These are phyloP conservation scores for Brachionichthys hirsutus DNA, from an alignment of 2,113 vertebrate species.

Conservation along the genomic window DNA sequence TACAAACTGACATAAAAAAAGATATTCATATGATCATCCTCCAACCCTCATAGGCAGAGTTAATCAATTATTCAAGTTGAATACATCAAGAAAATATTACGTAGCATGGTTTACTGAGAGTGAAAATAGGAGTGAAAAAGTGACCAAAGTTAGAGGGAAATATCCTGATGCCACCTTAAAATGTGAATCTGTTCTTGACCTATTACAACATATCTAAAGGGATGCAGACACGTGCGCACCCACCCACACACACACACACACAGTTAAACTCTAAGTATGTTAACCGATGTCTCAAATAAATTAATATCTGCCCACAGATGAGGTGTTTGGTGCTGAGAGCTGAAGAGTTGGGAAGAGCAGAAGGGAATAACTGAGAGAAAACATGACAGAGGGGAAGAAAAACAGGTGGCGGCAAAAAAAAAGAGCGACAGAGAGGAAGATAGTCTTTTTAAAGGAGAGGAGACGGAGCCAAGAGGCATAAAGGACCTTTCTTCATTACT, in stretches of 20 bases:
- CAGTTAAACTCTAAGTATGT: too few relatives aligned
- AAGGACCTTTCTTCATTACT: slow-evolving; percentile 39
- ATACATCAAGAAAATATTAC: slow-evolving; percentile 7
- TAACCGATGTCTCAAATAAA: slow-evolving; percentile 35
- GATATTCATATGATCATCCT: too few relatives aligned
- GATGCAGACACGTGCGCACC: too few relatives aligned
- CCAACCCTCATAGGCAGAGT: too few relatives aligned
- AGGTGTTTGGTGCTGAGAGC: slow-evolving; percentile 13
- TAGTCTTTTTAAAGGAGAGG: slow-evolving; percentile 5
- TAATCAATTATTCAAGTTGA: slow-evolving; percentile 39
- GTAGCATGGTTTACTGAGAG: not conserved
- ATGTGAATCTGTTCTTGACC: slow-evolving; percentile 59
- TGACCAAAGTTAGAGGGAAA: too few relatives aligned
- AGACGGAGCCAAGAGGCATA: slow-evolving; percentile 33
- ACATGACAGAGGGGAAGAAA: slow-evolving; percentile 6
- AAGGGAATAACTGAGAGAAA: slow-evolving; percentile 4
- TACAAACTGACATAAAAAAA: too few relatives aligned
- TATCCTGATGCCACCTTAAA: slow-evolving; percentile 42
- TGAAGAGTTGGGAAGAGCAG: slow-evolving; percentile 16
- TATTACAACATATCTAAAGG: slow-evolving; percentile 50
- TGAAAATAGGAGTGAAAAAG: slow-evolving; percentile 10
- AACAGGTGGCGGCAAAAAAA: slow-evolving; percentile 28
- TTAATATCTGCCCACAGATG: slow-evolving; percentile 37
- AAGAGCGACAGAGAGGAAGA: slow-evolving; percentile 9
- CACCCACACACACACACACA: too few relatives aligned